These are phyloP conservation scores for Listronotus oregonensis DNA, from an alignment of 1,140 invertebrate genomes.

Conservation along the genomic window DNA sequence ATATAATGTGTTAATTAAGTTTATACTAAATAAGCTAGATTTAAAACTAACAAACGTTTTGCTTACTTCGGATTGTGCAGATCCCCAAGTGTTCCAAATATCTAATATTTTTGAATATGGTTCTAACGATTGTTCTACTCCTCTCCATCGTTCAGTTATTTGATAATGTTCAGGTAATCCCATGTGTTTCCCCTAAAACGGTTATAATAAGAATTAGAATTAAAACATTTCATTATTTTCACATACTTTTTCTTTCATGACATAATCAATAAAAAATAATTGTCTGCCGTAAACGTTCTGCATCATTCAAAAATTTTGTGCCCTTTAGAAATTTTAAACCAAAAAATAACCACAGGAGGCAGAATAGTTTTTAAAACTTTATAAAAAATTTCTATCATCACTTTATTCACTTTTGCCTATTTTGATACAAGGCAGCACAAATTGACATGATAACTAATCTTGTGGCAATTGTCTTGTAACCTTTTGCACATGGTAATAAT, in stretches of 20 bases:
- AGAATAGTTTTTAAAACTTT: too few relatives aligned
- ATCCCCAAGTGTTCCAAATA: conserved; percentile 76
- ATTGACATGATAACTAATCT: too few relatives aligned
- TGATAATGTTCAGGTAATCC: conserved; percentile 60
- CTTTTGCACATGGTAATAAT: too few relatives aligned
- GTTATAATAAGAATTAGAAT: conserved; percentile 4
- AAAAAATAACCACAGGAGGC: too few relatives aligned
- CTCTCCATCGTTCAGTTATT: conserved; percentile 68
- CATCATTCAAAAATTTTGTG: too few relatives aligned
- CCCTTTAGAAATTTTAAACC: not conserved
- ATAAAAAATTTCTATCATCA: too few relatives aligned
- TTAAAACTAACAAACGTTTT: not conserved
- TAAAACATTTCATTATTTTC: too few relatives aligned
- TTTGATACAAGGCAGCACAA: too few relatives aligned
- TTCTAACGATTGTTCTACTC: conserved; percentile 73
- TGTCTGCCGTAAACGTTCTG: not conserved
- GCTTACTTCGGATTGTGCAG: conserved; percentile 70
- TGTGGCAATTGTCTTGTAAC: too few relatives aligned
- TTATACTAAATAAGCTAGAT: too few relatives aligned
- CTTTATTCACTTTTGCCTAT: too few relatives aligned
- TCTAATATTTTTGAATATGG: conserved; percentile 71
- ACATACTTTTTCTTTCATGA: conserved; percentile 1
- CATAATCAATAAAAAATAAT: not conserved
- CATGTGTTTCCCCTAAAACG: conserved; percentile 50
- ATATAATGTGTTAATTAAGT: too few relatives aligned